phyloP scores from a whole-genome alignment of 2,797 vertebrate species.

The Chromobotia macracanthus region DNA sequence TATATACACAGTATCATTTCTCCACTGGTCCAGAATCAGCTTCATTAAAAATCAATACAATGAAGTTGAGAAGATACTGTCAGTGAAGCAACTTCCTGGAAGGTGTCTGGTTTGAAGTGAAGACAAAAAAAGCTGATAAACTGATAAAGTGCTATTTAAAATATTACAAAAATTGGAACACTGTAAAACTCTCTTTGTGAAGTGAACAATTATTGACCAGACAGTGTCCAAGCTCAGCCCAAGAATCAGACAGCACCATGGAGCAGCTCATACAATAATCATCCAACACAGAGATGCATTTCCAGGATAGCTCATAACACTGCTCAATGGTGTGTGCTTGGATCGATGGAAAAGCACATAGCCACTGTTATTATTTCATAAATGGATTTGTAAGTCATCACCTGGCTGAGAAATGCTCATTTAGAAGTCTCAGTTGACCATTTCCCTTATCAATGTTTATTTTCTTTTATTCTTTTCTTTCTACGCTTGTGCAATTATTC shows the following conservation, averaged over 20 bases:
- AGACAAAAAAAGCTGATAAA: constrained; percentile 45
- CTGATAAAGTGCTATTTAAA: constrained; percentile 60
- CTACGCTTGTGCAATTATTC: constrained; percentile 39
- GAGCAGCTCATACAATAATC: constrained; percentile 66
- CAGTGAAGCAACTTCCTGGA: constrained; percentile 2
- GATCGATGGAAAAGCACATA: constrained; percentile 66
- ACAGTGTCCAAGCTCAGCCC: constrained; percentile 67
- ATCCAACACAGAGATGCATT: constrained; percentile 74
- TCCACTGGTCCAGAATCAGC: not conserved
- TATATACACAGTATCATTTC: constrained; percentile 11
- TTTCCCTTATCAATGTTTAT: not conserved
- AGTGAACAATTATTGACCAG: constrained; percentile 69
- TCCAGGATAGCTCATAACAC: constrained; percentile 61
- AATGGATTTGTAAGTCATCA: constrained; percentile 69
- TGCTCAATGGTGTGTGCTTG: constrained; percentile 51
- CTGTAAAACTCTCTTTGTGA: constrained; percentile 42
- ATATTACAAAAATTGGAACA: constrained; percentile 49
- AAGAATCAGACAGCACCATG: constrained; percentile 59
- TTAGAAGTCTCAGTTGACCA: constrained; percentile 21
- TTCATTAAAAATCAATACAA: constrained; percentile 37
- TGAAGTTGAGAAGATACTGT: constrained; percentile 7
- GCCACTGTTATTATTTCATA: constrained; percentile 64
- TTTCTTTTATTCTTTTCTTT: constrained; percentile 49
- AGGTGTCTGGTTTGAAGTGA: constrained; percentile 23
- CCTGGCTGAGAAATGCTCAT: constrained; percentile 56